Percentiles rank a stretch among this genome's conserved stretches.
Conservation (phyloP, 30 jellyfish, hydroid and myxozoan genomes). For the Cassiopea andromeda region DNA sequence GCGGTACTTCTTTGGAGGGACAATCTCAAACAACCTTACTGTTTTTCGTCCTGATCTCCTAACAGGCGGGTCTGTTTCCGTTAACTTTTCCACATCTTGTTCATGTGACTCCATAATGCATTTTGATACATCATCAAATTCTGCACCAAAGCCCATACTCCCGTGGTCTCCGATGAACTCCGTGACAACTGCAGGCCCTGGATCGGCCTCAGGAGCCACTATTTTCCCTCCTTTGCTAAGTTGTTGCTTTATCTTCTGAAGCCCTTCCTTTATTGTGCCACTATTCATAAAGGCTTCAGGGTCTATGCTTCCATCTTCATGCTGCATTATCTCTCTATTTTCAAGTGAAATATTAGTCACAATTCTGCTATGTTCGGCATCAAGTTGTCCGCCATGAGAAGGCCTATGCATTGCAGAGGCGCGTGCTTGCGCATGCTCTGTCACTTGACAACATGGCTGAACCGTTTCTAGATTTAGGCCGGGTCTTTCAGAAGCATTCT, state of each 20-base stretch:
- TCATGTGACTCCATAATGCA: slow-evolving; percentile 51
- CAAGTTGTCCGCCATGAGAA: slow-evolving; percentile 36
- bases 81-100: slow-evolving; percentile 9
- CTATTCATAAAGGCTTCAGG: slow-evolving; percentile 5
- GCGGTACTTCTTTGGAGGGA: slow-evolving; percentile 31
- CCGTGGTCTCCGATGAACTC: slow-evolving; percentile 60
- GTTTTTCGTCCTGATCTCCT: slow-evolving; percentile 65
- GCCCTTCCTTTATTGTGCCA: slow-evolving; percentile 37
- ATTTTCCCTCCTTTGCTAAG: slow-evolving; percentile 37
- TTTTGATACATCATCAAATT: slow-evolving; percentile 48
- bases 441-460: slow-evolving; percentile 48
- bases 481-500: neutral
- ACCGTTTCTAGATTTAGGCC: slow-evolving; percentile 28
- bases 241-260: slow-evolving; percentile 61
- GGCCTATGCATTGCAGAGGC: slow-evolving; percentile 54
- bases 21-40: slow-evolving; percentile 59
- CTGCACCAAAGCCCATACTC: slow-evolving; percentile 23
- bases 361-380: neutral
- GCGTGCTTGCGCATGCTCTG: slow-evolving; percentile 50
- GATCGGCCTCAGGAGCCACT: slow-evolving; percentile 24
- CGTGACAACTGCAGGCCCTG: slow-evolving; percentile 74
- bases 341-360: neutral
- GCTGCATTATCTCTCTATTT: slow-evolving; percentile 40
- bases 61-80: slow-evolving; percentile 31
- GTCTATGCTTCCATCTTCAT: slow-evolving; percentile 7